Percentiles rank a stretch among this genome's conserved stretches.
Evolutionary conservation across 2,888 invertebrate genomes (phyloP).

Genomic region (Metalampra italica): DNA sequence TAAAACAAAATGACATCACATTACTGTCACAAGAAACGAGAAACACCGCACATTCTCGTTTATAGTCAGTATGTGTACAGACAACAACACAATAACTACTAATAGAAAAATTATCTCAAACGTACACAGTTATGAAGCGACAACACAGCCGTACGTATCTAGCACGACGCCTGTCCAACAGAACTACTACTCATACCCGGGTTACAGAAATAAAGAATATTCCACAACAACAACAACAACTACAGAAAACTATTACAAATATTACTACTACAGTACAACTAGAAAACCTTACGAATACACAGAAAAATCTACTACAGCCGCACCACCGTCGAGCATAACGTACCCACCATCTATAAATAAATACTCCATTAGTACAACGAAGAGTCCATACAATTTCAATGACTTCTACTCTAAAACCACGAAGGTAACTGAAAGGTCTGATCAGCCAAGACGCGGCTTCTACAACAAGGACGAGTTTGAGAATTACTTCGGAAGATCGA

Average conservation of each 20-base stretch:
- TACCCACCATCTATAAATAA: slow-evolving; percentile 54
- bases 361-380: slow-evolving; percentile 71
- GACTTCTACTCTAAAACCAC: slow-evolving; percentile 61
- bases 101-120: slow-evolving; percentile 46
- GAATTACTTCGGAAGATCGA: slow-evolving; percentile 56
- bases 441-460: slow-evolving; percentile 49
- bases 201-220: slow-evolving; percentile 8
- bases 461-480: slow-evolving; percentile 60
- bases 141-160: slow-evolving; percentile 66
- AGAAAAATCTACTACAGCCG: slow-evolving; percentile 16
- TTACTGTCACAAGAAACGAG: slow-evolving; percentile 42
- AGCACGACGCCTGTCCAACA: slow-evolving; percentile 48
- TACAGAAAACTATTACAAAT: slow-evolving; percentile 42
- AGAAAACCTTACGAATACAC: slow-evolving; percentile 5
- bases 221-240: slow-evolving; percentile 36
- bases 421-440: slow-evolving; percentile 35
- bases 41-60: slow-evolving; percentile 43
- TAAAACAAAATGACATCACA: slow-evolving; percentile 24
- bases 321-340: slow-evolving; percentile 16
- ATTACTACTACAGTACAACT: slow-evolving; percentile 40
- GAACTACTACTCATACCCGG: slow-evolving; percentile 21
- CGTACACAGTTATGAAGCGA: slow-evolving; percentile 64
- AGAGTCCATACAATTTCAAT: slow-evolving; percentile 77
- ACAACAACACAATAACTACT: slow-evolving; percentile 32
- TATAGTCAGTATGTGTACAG: slow-evolving; percentile 48